Evolutionary conservation across 2,113 vertebrate species (phyloP).

Genomic region (Anolis sagrei): DNA sequence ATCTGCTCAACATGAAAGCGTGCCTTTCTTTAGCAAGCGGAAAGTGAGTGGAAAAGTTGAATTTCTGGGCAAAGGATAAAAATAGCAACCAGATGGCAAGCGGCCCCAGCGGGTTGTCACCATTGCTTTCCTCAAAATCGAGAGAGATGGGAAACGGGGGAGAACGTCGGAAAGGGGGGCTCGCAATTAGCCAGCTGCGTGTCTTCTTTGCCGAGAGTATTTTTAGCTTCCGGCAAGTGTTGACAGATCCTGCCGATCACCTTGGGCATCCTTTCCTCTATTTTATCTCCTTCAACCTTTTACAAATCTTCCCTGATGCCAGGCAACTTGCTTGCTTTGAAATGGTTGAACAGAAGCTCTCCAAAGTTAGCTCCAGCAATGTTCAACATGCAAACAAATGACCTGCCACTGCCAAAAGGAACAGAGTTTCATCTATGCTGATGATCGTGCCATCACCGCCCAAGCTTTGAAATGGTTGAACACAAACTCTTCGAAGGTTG

Average conservation of each 20-base stretch:
- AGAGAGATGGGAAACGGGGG: too few relatives aligned
- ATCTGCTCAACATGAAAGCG: neutral
- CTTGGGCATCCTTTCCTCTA: neutral
- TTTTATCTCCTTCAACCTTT: neutral
- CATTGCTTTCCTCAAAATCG: neutral
- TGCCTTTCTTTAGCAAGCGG: neutral
- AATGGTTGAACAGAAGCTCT: too few relatives aligned
- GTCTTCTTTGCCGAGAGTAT: fast-evolving
- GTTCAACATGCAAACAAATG: too few relatives aligned
- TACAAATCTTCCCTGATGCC: neutral
- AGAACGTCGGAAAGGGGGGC: fast-evolving
- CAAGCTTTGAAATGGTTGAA: too few relatives aligned
- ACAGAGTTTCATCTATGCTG: too few relatives aligned
- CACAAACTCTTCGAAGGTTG: too few relatives aligned
- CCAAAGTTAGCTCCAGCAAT: too few relatives aligned
- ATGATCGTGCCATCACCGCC: too few relatives aligned
- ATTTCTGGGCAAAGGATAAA: conserved; percentile 16
- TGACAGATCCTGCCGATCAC: neutral
- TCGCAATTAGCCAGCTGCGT: conserved; percentile 34
- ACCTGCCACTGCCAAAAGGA: too few relatives aligned
- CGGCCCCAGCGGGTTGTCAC: neutral
- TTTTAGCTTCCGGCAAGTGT: neutral
- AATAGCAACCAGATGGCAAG: neutral
- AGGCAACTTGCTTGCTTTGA: too few relatives aligned
- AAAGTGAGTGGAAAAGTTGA: too few relatives aligned